Base-by-base conservation (phyloP, 2,888 invertebrate species). In the Poecilus cupreus region DNA sequence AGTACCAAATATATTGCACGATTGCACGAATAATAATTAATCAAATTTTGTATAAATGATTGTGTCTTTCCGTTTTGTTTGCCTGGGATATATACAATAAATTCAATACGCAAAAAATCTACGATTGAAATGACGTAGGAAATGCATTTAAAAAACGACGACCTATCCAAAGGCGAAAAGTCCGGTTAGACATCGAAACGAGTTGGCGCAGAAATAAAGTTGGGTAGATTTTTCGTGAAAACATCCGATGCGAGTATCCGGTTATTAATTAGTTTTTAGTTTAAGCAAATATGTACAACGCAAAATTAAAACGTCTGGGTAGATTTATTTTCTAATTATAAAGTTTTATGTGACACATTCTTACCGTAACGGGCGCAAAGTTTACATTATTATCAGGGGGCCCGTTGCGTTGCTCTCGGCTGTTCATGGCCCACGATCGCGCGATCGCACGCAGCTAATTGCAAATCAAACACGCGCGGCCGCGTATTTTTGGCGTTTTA, bases 261-360 rank as follows among this genome's bases (percentile, higher is more conserved):
- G 54, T 51, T 54, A 51, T 51, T 75, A 75, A 75, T 75, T 51
- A 75, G 32, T 75, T 75, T 75, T 26, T 75, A 51, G 32, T 37
- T 68, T 13, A 37, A 37, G 54, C 76, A 79, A 79, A 70, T 70
- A 79, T 68, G 20, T 68, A 70, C 79, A 16, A 68, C 51, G 70
- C 32, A 54, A 70, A 64, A 79, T 79, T 39, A 79, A 79, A 79
- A 68, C 68, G 68, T 79, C 46, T 11, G 32, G 68, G 79, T 79
- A 79, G 79, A 79, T 79, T 79, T 79, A 79, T 79, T 79, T 70
- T 49, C 51, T 70, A 79, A 79, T 79, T 70, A 79, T 54, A 79
- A 70, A 79, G 79, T 79, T 79, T 79, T 79, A 79, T 79, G 78
- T 64, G 32, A 78, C 64, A 75, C 24, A 60, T 78, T 64, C 78